These are phyloP conservation scores for Telmatherina bonti DNA, from an alignment of 2,797 vertebrate species.

Conservation along the genomic window DNA sequence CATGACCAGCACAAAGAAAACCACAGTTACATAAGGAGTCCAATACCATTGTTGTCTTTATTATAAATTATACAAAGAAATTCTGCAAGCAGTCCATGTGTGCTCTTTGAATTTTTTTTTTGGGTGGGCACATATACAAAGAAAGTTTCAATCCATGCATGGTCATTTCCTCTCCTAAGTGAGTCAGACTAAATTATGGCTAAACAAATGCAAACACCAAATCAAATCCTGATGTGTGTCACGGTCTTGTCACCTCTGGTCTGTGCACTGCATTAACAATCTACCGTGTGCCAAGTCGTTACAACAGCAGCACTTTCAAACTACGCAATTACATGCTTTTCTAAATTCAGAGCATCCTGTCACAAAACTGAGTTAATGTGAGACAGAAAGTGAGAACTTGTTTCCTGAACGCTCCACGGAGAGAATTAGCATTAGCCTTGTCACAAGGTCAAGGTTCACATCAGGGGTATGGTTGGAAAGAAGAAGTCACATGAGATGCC, in stretches of 20 bases:
- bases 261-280: conserved; percentile 32
- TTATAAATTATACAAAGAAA: conserved; percentile 31
- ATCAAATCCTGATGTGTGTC: conserved; percentile 52
- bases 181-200: conserved; percentile 70
- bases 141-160: conserved; percentile 33
- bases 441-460: conserved; percentile 64
- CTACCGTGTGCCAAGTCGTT: conserved; percentile 46
- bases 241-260: conserved; percentile 45
- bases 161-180: conserved; percentile 53
- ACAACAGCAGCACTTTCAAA: conserved; percentile 40
- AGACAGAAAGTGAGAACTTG: conserved; percentile 57
- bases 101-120: conserved; percentile 24
- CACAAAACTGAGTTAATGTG: conserved; percentile 37
- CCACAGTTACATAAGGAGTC: conserved; percentile 51
- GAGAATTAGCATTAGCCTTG: conserved; percentile 57
- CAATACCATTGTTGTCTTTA: conserved; percentile 47
- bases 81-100: conserved; percentile 18
- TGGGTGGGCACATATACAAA: conserved; percentile 36
- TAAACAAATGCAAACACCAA: conserved; percentile 50
- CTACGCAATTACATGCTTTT: conserved; percentile 42
- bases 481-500: conserved; percentile 48
- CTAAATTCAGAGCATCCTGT: conserved; percentile 60
- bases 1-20: conserved; percentile 48
- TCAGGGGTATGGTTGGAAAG: conserved; percentile 42
- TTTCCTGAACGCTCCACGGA: conserved; percentile 48